A percentile compares a stretch with the other conserved stretches of the same genome.
These are phyloP conservation scores for Platanista minor DNA, from an alignment of 2,113 vertebrate species.

Conservation along the genomic window DNA sequence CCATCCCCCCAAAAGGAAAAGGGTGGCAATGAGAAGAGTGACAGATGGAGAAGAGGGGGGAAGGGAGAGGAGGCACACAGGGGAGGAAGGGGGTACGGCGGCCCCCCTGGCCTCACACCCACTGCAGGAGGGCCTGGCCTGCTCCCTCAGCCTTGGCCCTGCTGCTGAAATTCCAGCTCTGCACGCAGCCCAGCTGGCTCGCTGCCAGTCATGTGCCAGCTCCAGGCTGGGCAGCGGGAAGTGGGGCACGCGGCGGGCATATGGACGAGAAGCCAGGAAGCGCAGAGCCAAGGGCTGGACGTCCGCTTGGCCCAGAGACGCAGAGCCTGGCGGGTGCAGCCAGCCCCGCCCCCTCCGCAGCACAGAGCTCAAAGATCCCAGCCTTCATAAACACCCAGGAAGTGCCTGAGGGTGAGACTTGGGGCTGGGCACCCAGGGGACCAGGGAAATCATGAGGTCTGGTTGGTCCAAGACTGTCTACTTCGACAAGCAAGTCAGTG, in stretches of 20 bases:
- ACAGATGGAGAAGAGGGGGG: constrained; percentile 54
- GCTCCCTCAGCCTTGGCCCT: constrained; percentile 61
- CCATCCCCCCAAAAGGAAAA: constrained; percentile 10
- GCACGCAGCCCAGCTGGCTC: constrained; percentile 57
- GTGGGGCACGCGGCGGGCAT: constrained; percentile 67
- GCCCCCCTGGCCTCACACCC: constrained; percentile 52
- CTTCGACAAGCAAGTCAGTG: neutral
- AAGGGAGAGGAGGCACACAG: neutral
- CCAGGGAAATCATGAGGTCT: neutral
- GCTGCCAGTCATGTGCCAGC: constrained; percentile 71
- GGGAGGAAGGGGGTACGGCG: neutral
- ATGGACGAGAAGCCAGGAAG: constrained; percentile 63
- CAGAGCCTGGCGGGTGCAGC: neutral
- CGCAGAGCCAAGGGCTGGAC: constrained; percentile 50
- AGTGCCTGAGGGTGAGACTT: neutral
- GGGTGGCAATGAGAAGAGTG: constrained; percentile 42
- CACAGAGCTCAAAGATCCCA: neutral
- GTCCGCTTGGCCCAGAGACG: constrained; percentile 20
- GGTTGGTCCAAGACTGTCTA: neutral
- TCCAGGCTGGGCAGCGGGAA: constrained; percentile 67
- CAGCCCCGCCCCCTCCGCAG: neutral
- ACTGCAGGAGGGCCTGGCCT: constrained; percentile 56
- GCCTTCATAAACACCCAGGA: neutral
- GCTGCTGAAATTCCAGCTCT: constrained; percentile 75
- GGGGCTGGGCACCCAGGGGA: neutral